Evolutionary conservation across 92 coral and sea anemone species (phyloP).

Genomic region (Palythoa heliodiscus): DNA sequence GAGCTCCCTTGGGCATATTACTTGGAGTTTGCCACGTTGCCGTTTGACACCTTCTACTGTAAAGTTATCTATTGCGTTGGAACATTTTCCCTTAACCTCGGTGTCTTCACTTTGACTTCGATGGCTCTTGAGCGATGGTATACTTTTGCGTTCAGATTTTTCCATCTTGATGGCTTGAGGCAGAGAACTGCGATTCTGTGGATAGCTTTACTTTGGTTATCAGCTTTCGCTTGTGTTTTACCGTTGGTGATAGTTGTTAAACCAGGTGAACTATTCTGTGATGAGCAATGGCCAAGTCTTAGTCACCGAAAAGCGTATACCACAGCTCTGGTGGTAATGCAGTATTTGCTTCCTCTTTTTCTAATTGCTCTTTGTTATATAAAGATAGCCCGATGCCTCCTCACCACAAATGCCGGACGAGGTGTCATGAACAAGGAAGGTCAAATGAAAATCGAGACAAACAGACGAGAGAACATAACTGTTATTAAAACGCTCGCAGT

Average conservation of each 20-base stretch:
- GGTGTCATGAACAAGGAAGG: constrained; percentile 30
- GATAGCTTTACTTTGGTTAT: constrained; percentile 23
- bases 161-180: constrained; percentile 21
- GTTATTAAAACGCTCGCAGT: constrained; percentile 86
- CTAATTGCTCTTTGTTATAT: constrained; percentile 82
- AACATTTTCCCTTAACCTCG: constrained; percentile 26
- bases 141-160: constrained; percentile 4
- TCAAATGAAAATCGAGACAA: constrained; percentile 39
- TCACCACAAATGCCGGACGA: background rate
- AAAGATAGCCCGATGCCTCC: constrained; percentile 79
- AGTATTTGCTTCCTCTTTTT: constrained; percentile 78
- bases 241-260: constrained; percentile 23
- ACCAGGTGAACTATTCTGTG: background rate
- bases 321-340: constrained; percentile 71
- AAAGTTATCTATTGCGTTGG: constrained; percentile 2
- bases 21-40: constrained; percentile 12
- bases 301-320: constrained; percentile 74
- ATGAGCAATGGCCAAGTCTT: constrained; percentile 72
- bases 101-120: constrained; percentile 21
- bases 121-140: constrained; percentile 39
- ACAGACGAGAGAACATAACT: constrained; percentile 70
- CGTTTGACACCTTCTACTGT: constrained; percentile 11
- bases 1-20: constrained; percentile 24
- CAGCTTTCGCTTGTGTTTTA: constrained; percentile 20
- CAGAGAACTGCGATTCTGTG: background rate